Evolutionary conservation across 1,140 invertebrate genomes (phyloP), one percentile per base, ranked within the genome.

Genomic region (Drosophila ambigua): DNA sequence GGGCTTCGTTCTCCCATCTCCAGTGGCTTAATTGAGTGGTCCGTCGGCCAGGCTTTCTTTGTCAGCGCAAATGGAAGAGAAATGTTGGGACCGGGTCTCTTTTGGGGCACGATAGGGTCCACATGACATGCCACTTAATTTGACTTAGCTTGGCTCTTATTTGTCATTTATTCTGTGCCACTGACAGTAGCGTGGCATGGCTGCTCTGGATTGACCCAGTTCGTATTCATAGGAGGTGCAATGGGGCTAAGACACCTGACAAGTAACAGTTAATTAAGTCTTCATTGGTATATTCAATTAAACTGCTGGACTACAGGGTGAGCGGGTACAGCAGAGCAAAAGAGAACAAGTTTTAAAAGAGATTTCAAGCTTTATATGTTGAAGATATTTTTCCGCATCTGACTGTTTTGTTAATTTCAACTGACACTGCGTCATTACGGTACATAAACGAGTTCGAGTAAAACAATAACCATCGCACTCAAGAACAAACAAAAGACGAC

Each of bases 11-110:
- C 51, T n/a, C 31, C 31, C 31, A 3, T 9, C 9, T 11, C 31
- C 51, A 43, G 20, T 43, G 65, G 66, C 67, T 74, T 87, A 87
- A 87, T 88, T 87, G 74, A 88, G 82, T 88, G 79, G 52, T 59
- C 58, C 69, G 68, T 79, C 75, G 35, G 35, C 13, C 11, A 76
- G 68, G 75, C 49, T 69, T 67, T 52, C 61, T 46, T 59, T 52
- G 39, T 63, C 26, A n/a, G 57, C 48, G 45, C 7, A 65, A 82
- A 78, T 78, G 79, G 52, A 81, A 63, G 57, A 61, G 69, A 84
- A 79, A 72, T 84, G 80, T 77, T 57, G 23, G 15, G 60, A 15
- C 26, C 43, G 43, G 23, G 15, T 43, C 51, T 74, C 72, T 52
- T 55, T 48, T 26, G 46, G 43, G 41, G 28, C 48, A 43, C 54